Base-by-base conservation (phyloP, 2,113 vertebrate genomes). In the rabbit (Oryctolagus cuniculus) region DNA sequence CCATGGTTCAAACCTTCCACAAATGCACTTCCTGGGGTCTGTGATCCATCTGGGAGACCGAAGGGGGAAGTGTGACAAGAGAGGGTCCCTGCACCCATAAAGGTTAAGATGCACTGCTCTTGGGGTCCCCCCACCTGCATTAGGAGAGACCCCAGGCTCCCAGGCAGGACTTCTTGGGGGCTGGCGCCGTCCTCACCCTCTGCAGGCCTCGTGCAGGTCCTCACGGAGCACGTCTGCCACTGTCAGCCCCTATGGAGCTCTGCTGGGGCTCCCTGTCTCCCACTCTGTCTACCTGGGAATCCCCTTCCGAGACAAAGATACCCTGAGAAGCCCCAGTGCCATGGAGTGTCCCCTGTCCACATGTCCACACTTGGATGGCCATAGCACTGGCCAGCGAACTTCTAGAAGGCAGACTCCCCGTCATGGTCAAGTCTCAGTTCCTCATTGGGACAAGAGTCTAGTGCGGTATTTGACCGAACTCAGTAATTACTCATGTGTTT, bases 301-400 rank as follows among this genome's bases (percentile, higher is more conserved):
- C 0, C 72, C 49, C 25, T 24, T 3, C 44, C 22, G 21, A n/a
- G 27, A 61, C 13, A 17, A 31, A 22, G 13, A 8, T 55, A 17
- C 3, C 25, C 44, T 12, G 1, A 2, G 4, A 9, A 15, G 4
- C 6, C 8, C 29, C 61, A 13, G 25, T 31, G 11, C 36, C 19
- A 3, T 24, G 4, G 8, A 44, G 3, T 3, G 1, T 3, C 2
- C 11, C 6, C 6, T 12, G 3, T 5, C 6, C 6, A 6, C 13
- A 21, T 2, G 2, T 10, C 27, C 19, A 27, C 3, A 6, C 34
- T n/a, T 6, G 17, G 17, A 19, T 27, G 16, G 4, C 3, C 22
- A 51, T 0, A 3, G 22, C 5, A 19, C 3, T 10, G 0, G 9
- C 29, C 1, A 3, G 5, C 5, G 22, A 11, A 11, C 17, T 17